These are phyloP conservation scores for Sebastes matsubarae DNA, from an alignment of 2,797 vertebrate species.

Conservation along the genomic window DNA sequence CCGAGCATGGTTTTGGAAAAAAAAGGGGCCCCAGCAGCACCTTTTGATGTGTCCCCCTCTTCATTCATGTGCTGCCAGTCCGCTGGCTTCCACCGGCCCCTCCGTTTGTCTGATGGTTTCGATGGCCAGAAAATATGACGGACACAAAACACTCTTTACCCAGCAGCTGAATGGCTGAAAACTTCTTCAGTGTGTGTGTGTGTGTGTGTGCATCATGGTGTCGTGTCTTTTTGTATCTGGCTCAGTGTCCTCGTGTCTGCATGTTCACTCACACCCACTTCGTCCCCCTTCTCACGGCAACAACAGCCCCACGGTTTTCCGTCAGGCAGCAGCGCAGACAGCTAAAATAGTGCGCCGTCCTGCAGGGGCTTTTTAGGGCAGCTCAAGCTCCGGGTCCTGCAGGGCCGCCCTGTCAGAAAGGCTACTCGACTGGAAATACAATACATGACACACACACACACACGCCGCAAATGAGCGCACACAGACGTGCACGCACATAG, in stretches of 20 bases:
- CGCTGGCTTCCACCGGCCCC: conserved; percentile 37
- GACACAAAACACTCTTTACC: conserved; percentile 33
- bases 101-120: conserved; percentile 43
- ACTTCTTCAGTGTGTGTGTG: not conserved
- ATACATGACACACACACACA: conserved; percentile 45
- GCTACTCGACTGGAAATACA: conserved; percentile 70
- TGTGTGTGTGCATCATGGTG: conserved; percentile 1
- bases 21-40: conserved; percentile 44
- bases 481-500: not conserved
- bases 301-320: conserved; percentile 21
- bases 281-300: conserved; percentile 8
- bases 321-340: conserved; percentile 34
- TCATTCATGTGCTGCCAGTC: conserved; percentile 71
- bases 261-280: conserved; percentile 26
- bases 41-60: conserved; percentile 66
- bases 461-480: not conserved
- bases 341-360: conserved; percentile 30
- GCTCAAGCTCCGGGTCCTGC: conserved; percentile 57
- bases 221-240: conserved; percentile 7
- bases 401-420: conserved; percentile 67
- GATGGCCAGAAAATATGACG: conserved; percentile 53
- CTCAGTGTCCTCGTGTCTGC: conserved; percentile 8
- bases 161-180: conserved; percentile 24
- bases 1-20: conserved; percentile 39
- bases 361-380: conserved; percentile 59